A percentile compares a stretch with the other conserved stretches of the same genome.
phyloP scores from a whole-genome alignment of 2,888 invertebrate species.

The Campoplex capitator region DNA sequence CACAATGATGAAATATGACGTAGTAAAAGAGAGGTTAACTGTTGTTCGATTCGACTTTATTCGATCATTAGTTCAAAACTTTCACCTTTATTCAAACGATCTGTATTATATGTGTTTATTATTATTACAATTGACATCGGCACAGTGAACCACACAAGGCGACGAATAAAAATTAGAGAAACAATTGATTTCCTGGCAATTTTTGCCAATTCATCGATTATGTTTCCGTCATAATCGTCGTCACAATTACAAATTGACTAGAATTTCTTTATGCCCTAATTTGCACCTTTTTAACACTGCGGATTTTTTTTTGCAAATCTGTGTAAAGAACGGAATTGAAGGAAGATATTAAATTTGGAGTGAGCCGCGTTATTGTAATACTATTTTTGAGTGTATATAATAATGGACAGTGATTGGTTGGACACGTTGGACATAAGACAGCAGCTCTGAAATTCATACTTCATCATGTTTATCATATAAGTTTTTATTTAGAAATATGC shows the following conservation, averaged over 20 bases:
- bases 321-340: too few relatives aligned
- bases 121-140: background rate
- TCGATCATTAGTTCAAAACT: background rate
- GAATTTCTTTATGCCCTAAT: too few relatives aligned
- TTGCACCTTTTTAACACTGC: too few relatives aligned
- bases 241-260: background rate
- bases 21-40: background rate
- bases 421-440: too few relatives aligned
- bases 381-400: too few relatives aligned
- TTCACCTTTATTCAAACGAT: background rate
- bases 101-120: background rate
- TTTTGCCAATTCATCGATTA: background rate
- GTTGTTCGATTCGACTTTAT: background rate
- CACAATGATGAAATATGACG: background rate
- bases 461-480: too few relatives aligned
- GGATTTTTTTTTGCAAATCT: too few relatives aligned
- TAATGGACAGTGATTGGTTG: too few relatives aligned
- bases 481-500: too few relatives aligned
- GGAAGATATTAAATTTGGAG: too few relatives aligned
- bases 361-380: too few relatives aligned
- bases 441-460: too few relatives aligned
- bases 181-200: background rate
- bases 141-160: background rate
- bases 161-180: background rate
- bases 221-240: background rate